Percentiles rank a stretch among this genome's conserved stretches.
phyloP scores from a whole-genome alignment of 1,140 invertebrate species.

The Caenorhabditis remanei region DNA sequence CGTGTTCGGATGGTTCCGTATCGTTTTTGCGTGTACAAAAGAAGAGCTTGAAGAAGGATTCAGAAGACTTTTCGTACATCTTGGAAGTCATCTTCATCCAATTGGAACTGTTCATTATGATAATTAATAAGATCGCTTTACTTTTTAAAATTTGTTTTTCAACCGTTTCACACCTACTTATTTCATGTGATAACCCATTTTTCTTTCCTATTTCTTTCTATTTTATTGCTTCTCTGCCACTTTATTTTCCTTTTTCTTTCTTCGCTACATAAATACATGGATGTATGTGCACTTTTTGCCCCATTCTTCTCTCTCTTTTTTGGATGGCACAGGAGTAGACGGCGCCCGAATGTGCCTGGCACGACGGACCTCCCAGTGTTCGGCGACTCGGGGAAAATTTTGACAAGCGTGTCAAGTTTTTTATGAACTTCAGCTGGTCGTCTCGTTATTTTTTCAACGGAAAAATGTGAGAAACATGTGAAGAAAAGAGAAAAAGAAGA shows the following conservation, averaged over 20 bases:
- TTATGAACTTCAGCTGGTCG: constrained; percentile 20
- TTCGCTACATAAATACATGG: constrained; percentile 40
- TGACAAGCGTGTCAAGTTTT: constrained; percentile 53
- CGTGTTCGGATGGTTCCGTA: constrained; percentile 56
- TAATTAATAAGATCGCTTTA: constrained; percentile 44
- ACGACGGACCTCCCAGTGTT: constrained; percentile 47
- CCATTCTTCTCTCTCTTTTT: neutral
- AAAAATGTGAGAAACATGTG: neutral
- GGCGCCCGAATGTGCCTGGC: neutral
- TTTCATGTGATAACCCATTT: neutral
- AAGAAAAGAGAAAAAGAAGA: neutral
- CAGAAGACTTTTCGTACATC: constrained; percentile 19
- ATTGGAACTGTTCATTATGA: constrained; percentile 47
- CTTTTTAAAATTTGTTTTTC: neutral
- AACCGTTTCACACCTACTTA: constrained; percentile 5
- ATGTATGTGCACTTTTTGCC: constrained; percentile 41
- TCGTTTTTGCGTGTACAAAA: constrained; percentile 61
- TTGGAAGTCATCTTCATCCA: constrained; percentile 24
- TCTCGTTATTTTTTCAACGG: neutral
- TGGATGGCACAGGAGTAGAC: constrained; percentile 37
- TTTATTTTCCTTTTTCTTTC: neutral
- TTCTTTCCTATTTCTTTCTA: neutral
- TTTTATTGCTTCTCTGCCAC: neutral
- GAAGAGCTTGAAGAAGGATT: constrained; percentile 57
- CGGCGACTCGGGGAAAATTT: neutral